A percentile compares a stretch with the other conserved stretches of the same genome.
Conservation (phyloP, 2,797 vertebrate species). For the Siniperca obscura region DNA sequence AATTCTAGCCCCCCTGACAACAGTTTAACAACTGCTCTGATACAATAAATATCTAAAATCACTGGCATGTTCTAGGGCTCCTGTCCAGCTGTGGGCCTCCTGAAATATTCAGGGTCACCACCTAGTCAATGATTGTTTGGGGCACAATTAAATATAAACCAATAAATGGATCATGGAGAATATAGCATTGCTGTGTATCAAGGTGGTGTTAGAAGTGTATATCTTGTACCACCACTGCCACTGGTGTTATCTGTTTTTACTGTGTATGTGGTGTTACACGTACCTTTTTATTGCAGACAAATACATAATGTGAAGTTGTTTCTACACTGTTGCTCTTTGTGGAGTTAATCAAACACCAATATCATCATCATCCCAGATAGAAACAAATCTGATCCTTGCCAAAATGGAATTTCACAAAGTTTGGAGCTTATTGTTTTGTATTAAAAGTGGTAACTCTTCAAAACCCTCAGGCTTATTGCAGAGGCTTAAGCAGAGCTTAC, state of each 20-base stretch:
- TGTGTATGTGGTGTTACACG: neutral
- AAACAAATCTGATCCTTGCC: constrained; percentile 37
- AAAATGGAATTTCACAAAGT: constrained; percentile 59
- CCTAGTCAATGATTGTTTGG: constrained; percentile 24
- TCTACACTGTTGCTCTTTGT: constrained; percentile 5
- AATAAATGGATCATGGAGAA: constrained; percentile 24
- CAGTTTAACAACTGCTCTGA: constrained; percentile 38
- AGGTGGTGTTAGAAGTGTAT: neutral
- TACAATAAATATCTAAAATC: constrained; percentile 40
- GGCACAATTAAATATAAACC: constrained; percentile 65
- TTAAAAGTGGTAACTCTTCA: constrained; percentile 61
- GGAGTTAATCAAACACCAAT: constrained; percentile 26
- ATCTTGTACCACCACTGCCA: neutral
- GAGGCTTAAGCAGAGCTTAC: constrained; percentile 64
- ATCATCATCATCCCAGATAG: constrained; percentile 23
- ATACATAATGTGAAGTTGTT: constrained; percentile 18
- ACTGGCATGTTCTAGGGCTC: constrained; percentile 8
- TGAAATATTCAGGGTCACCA: constrained; percentile 9
- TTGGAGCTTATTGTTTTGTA: constrained; percentile 62
- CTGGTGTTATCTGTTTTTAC: constrained; percentile 8
- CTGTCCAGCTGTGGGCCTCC: constrained; percentile 12
- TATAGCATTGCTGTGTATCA: constrained; percentile 21
- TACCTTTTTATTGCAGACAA: constrained; percentile 1
- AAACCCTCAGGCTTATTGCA: constrained; percentile 55
- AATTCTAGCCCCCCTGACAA: constrained; percentile 22